Evolutionary conservation across 2,113 vertebrate species (phyloP), one percentile per base, ranked within the genome.

Genomic region (Leptodactylus fuscus): DNA sequence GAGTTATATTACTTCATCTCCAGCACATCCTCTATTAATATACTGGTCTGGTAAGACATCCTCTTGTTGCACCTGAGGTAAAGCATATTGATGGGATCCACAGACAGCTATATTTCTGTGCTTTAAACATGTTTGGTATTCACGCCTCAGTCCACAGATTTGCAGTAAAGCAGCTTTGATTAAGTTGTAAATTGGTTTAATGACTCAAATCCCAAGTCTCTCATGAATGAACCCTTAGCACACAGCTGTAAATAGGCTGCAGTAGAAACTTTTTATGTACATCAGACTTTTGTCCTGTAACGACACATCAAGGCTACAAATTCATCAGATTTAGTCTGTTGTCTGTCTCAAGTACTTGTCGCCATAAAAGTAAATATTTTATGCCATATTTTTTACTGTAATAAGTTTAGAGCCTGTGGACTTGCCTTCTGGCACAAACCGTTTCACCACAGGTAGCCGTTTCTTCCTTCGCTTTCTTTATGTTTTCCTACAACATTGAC

Each of bases 111-210:
- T 79, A 16, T 78, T 79, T 60, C 36, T 41, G 5, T 79, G 51
- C 51, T 79, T 79, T 79, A 79, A 60, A 79, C 60, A 16, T 79
- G 76, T 41, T 79, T 38, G 20, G 18, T 44, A n/a, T 38, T 80
- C 55, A 24, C 38, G 51, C 34, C 36, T 62, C 34, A 60, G n/a
- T 62, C 55, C 77, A 80, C 36, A 29, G 55, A 62, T 80, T 80
- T 55, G 51, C 53, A 80, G 77, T 80, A 80, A 80, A 80, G 77
- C 53, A 20, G 34, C 53, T 58, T 80, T 58, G 22, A 79, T 80
- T 80, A 80, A 44, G 36, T 58, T 80, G 55, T 62, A 80, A 80
- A 80, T 80, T 80, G 76, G 34, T 60, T 80, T 80, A 80, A 80
- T 62, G 77, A 62, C 36, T 80, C 13, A 62, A 80, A 80, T 62